A percentile compares a stretch with the other conserved stretches of the same genome.
Evolutionary conservation across 1,140 invertebrate species (phyloP).

Genomic region (Eufriesea mexicana): DNA sequence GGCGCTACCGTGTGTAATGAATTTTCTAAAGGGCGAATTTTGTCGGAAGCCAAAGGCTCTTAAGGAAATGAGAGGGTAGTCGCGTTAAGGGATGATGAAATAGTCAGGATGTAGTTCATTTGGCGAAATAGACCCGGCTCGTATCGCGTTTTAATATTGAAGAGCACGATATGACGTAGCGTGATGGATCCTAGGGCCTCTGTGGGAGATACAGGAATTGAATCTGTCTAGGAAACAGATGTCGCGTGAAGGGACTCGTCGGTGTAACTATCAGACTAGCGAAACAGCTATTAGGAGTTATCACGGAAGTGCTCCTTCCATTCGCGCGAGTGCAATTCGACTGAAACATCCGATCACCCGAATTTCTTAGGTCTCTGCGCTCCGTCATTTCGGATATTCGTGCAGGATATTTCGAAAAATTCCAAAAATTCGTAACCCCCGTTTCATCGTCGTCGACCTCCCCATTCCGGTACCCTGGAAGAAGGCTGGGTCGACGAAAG

Average conservation of each 20-base stretch:
- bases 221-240: neutral
- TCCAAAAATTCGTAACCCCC: no score
- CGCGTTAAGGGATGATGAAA: constrained; percentile 13
- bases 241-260: neutral
- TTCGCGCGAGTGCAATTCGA: neutral
- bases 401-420: no score
- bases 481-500: no score
- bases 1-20: neutral
- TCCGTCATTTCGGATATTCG: neutral
- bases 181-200: neutral
- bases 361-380: no score
- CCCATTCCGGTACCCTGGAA: no score
- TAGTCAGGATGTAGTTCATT: constrained; percentile 3
- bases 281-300: neutral
- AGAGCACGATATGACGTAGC: neutral
- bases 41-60: constrained; percentile 11
- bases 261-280: neutral
- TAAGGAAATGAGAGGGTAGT: constrained; percentile 24
- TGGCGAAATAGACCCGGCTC: neutral
- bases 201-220: neutral
- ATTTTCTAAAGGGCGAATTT: constrained; percentile 1
- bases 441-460: no score
- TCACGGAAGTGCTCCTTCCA: neutral
- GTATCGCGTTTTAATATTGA: neutral
- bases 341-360: neutral